Evolutionary conservation across 1,140 invertebrate species (phyloP).

Genomic region (Oreohelix idahoensis): DNA sequence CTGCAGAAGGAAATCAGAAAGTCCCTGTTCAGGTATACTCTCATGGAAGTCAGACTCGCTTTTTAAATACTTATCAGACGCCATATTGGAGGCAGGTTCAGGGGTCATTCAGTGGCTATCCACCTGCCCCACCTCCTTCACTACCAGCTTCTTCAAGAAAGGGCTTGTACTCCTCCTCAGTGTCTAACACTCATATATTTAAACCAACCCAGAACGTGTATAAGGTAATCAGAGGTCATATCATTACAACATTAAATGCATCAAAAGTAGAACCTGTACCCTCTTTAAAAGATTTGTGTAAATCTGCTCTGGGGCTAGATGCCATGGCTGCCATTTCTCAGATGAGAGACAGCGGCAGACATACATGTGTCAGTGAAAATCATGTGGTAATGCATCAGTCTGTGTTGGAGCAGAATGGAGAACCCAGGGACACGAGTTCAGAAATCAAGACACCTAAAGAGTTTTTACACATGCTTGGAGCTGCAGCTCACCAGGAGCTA

Average conservation of each 20-base stretch:
- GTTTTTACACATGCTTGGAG: conserved; percentile 13
- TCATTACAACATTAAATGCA: conserved; percentile 31
- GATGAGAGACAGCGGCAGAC: too few relatives aligned
- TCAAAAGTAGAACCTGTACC: conserved; percentile 25
- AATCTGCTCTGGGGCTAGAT: neutral
- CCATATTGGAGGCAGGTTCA: neutral
- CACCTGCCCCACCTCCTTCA: neutral
- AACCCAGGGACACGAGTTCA: neutral
- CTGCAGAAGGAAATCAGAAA: neutral
- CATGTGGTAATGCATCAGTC: neutral
- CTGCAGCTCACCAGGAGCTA: neutral
- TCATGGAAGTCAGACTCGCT: neutral
- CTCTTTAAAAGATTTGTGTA: conserved; percentile 21
- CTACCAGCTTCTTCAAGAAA: neutral
- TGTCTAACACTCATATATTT: neutral
- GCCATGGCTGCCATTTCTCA: neutral
- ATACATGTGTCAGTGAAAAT: neutral
- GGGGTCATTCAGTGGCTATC: neutral
- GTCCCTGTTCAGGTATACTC: conserved; percentile 21
- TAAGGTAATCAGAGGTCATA: conserved; percentile 25
- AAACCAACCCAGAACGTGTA: conserved; percentile 16
- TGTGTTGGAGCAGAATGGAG: neutral
- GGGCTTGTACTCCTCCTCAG: neutral
- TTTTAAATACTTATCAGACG: neutral
- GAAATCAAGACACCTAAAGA: conserved; percentile 21